Percentiles rank a stretch among this genome's conserved stretches.
Evolutionary conservation across 2,888 invertebrate species (phyloP).

Genomic region (Cantharis rustica): DNA sequence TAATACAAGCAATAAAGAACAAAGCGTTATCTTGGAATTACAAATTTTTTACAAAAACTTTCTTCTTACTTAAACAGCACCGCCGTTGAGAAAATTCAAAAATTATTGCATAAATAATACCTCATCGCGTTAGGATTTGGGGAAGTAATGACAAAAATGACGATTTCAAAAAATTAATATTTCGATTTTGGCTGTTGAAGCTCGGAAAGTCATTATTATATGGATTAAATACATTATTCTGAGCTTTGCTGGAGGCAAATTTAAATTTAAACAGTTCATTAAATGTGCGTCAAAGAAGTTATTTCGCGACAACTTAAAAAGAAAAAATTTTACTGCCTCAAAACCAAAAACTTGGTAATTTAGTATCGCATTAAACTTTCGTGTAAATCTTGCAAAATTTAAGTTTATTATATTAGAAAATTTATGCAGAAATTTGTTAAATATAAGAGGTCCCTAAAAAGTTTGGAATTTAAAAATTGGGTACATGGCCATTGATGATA

Average conservation of each 20-base stretch:
- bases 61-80: not conserved
- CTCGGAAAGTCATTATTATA: not conserved
- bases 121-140: not conserved
- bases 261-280: constrained; percentile 2
- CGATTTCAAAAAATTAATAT: not conserved
- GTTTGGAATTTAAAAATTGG: not conserved
- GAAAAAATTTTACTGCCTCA: not conserved
- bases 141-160: not conserved
- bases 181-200: not conserved
- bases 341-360: constrained; percentile 4
- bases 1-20: constrained; percentile 3
- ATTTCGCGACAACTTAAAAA: not conserved
- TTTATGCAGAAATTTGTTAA: not conserved
- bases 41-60: not conserved
- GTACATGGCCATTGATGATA: not conserved
- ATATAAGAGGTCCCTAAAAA: not conserved
- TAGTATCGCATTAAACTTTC: not conserved
- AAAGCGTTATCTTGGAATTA: constrained; percentile 1
- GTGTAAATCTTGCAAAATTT: not conserved
- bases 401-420: not conserved
- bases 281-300: constrained; percentile 2
- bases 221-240: not conserved
- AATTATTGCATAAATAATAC: not conserved
- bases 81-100: not conserved
- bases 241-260: not conserved